A percentile compares a stretch with the other conserved stretches of the same genome.
These are phyloP conservation scores for Linepithema humile DNA, from an alignment of 1,140 invertebrate genomes.

Conservation along the genomic window DNA sequence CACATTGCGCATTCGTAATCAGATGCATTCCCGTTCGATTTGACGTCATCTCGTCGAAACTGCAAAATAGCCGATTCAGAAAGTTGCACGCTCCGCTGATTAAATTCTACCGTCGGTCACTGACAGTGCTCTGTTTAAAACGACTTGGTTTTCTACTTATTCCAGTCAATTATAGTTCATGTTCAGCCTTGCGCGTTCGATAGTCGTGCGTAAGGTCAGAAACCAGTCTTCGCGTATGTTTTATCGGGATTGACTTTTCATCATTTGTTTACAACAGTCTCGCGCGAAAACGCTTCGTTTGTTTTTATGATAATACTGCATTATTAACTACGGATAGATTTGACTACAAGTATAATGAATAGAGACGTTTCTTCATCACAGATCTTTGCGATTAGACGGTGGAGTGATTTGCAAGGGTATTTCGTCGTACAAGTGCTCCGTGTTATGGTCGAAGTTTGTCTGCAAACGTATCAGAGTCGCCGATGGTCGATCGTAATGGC, in stretches of 20 bases:
- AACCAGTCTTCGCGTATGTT: slow-evolving; percentile 64
- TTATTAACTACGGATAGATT: neutral
- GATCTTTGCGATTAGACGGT: slow-evolving; percentile 60
- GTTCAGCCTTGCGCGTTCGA: slow-evolving; percentile 57
- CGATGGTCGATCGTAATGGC: slow-evolving; percentile 81
- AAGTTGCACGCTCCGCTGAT: slow-evolving; percentile 9
- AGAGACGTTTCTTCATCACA: slow-evolving; percentile 53
- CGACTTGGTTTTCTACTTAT: slow-evolving; percentile 9
- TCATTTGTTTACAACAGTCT: neutral
- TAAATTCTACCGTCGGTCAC: slow-evolving; percentile 26
- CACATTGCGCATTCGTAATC: slow-evolving; percentile 27
- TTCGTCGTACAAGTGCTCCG: slow-evolving; percentile 82
- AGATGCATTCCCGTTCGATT: neutral
- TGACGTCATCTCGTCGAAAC: slow-evolving; percentile 30
- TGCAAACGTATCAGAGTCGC: slow-evolving; percentile 61
- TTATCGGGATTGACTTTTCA: slow-evolving; percentile 13
- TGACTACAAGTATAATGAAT: neutral
- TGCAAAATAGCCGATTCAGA: slow-evolving; percentile 30
- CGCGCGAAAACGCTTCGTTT: neutral
- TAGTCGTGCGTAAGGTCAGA: slow-evolving; percentile 54
- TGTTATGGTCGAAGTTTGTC: slow-evolving; percentile 64
- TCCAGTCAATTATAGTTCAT: slow-evolving; percentile 4
- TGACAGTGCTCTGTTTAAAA: slow-evolving; percentile 7
- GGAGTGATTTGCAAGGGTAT: slow-evolving; percentile 78
- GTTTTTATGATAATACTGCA: neutral